Percentiles rank a stretch among this genome's conserved stretches.
These are phyloP conservation scores for Lithophane leautieri DNA, from an alignment of 2,888 invertebrate genomes.

Conservation along the genomic window DNA sequence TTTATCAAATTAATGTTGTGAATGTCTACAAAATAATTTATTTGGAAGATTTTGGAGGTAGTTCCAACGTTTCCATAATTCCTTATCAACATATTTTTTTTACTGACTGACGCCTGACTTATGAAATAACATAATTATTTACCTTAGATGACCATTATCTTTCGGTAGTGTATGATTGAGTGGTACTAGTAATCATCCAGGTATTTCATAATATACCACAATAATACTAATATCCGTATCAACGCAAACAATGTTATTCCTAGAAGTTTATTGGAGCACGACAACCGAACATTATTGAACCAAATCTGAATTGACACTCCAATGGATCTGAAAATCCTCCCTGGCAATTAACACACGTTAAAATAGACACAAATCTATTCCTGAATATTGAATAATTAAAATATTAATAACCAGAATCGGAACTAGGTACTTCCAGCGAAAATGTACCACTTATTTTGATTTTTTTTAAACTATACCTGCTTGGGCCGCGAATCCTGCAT, in stretches of 20 bases:
- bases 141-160: neutral
- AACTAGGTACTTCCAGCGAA: neutral
- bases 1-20: neutral
- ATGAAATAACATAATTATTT: neutral
- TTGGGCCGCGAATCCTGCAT: slow-evolving; percentile 48
- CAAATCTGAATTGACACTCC: slow-evolving; percentile 43
- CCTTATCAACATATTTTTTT: too few relatives aligned
- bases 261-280: slow-evolving; percentile 26
- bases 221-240: neutral
- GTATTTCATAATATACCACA: neutral
- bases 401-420: neutral
- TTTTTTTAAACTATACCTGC: slow-evolving; percentile 44
- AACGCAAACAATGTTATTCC: slow-evolving; percentile 23
- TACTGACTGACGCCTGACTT: neutral
- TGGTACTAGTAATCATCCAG: too few relatives aligned
- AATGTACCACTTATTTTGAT: neutral
- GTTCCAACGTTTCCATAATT: neutral
- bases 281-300: slow-evolving; percentile 22
- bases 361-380: slow-evolving; percentile 16
- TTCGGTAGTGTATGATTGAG: neutral
- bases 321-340: slow-evolving; percentile 8
- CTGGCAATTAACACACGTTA: neutral
- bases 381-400: slow-evolving; percentile 9
- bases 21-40: neutral
- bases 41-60: neutral